A percentile compares a stretch with the other conserved stretches of the same genome.
Conservation (phyloP, 1,140 invertebrate genomes). For the Drosophila arawakana region DNA sequence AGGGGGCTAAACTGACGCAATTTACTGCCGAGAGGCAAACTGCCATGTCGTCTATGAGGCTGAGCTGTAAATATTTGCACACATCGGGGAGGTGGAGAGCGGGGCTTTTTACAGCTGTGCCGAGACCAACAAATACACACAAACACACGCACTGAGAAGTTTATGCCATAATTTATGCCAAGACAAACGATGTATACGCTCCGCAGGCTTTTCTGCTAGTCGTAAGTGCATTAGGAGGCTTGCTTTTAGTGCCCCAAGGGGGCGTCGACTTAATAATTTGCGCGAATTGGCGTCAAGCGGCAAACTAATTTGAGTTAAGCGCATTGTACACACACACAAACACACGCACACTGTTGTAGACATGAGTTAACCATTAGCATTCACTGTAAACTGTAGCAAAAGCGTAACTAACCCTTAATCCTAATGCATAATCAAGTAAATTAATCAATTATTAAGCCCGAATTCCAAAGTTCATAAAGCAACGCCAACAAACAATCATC, state of each 20-base stretch:
- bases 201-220: conserved; percentile 3
- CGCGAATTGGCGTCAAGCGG: conserved; percentile 70
- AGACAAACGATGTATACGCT: conserved; percentile 50
- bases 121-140: conserved; percentile 25
- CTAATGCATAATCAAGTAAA: conserved; percentile 23
- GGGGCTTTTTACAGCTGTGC: conserved; percentile 44
- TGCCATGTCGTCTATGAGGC: conserved; percentile 25
- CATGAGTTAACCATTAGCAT: conserved; percentile 15
- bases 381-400: conserved; percentile 11
- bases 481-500: conserved; percentile 67
- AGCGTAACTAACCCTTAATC: conserved; percentile 4
- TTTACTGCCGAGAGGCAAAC: conserved; percentile 48
- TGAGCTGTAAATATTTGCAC: conserved; percentile 52
- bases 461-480: conserved; percentile 36
- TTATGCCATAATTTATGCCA: conserved; percentile 71
- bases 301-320: conserved; percentile 78
- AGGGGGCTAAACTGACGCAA: conserved; percentile 28
- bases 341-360: conserved; percentile 15
- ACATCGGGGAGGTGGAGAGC: conserved; percentile 4
- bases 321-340: conserved; percentile 50
- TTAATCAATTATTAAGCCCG: conserved; percentile 33
- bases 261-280: conserved; percentile 72
- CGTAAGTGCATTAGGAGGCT: conserved; percentile 70
- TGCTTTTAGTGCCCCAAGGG: conserved; percentile 62
- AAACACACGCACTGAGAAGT: conserved; percentile 6